Evolutionary conservation across 2,113 vertebrate species (phyloP), one percentile per base, ranked within the genome.

Genomic region (Coptodon rendalli): DNA sequence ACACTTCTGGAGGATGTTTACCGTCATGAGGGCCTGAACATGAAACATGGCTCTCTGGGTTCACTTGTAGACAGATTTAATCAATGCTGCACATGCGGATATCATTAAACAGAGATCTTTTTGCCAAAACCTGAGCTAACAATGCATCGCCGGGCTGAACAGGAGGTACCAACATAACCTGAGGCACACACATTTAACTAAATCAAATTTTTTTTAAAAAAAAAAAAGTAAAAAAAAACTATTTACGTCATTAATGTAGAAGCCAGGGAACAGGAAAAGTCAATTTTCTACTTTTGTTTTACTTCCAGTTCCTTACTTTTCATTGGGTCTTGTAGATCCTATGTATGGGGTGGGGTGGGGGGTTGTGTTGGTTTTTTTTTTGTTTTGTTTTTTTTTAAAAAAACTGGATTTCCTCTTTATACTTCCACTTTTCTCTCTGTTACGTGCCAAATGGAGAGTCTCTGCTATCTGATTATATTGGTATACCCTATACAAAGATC

Each of bases 271-370:
- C 38, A 40, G 22, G 27, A 36, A n/a, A 43, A 80, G 10, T 17
- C 61, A 71, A 27, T 82, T 29, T 78, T 56, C 22, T 16, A 63
- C 24, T 7, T 86, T 73, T 40, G 48, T 61, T 87, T 40, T 48
- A 93, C 87, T 94, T 91, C 93, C 89, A 5, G 87, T 93, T 94
- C 91, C 89, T 76, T 52, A 80, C 78, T 86, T 83, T 88, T 17
- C 12, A 68, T n/a, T 40, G 6, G 11, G 11, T 40, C 63, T 22
- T 22, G 10, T 68, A 40, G 19, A 68, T 14, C 84, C 78, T 50
- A 38, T 59, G 7, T 29, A 59, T 6, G 27, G 56, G 11, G 53
- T 4, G 2, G n/a, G 43, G 2, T 4, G 14, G n/a, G 52, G n/a
- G 2, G 2, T 10, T 53, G 52, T 19, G 48, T 50, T 8, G n/a